These are phyloP conservation scores for Charaxes varanes DNA, from an alignment of 1,140 invertebrate species.

Conservation along the genomic window DNA sequence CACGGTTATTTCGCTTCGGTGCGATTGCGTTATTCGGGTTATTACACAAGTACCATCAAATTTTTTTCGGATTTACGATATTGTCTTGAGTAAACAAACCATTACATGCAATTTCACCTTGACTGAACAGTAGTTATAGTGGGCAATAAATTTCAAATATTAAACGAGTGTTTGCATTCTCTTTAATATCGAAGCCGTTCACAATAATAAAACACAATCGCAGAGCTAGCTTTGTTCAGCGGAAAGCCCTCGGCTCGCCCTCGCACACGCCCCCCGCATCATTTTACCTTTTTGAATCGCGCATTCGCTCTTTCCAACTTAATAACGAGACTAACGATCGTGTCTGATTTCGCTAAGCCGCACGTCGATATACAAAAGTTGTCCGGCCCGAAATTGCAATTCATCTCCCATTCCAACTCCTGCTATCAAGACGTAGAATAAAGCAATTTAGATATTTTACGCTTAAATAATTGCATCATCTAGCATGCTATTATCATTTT, in stretches of 20 bases:
- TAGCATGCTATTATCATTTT: too few species aligned
- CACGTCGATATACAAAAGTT: conserved; percentile 11
- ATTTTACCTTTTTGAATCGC: conserved; percentile 18
- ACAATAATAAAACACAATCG: too few species aligned
- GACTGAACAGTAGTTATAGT: too few species aligned
- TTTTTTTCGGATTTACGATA: conserved; percentile 4
- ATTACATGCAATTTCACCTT: neutral
- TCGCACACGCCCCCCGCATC: conserved; percentile 9
- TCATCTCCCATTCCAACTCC: too few species aligned
- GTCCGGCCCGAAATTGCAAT: conserved; percentile 2
- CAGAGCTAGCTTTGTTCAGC: conserved; percentile 8
- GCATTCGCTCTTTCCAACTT: conserved; percentile 25
- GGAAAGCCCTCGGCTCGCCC: conserved; percentile 11
- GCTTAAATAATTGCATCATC: too few species aligned
- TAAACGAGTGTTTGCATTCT: too few species aligned
- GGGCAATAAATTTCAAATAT: too few species aligned
- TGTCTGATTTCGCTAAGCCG: conserved; percentile 2
- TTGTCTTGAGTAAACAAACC: neutral
- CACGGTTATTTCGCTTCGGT: conserved; percentile 21
- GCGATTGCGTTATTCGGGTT: conserved; percentile 15
- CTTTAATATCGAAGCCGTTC: too few species aligned
- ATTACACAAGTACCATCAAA: conserved; percentile 14
- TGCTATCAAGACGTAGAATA: too few species aligned
- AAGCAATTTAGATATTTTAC: too few species aligned
- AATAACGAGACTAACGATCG: conserved; percentile 26